Percentiles rank a stretch among this genome's conserved stretches.
phyloP scores from a whole-genome alignment of 2,888 invertebrate species.

The Laspeyria flexula region DNA sequence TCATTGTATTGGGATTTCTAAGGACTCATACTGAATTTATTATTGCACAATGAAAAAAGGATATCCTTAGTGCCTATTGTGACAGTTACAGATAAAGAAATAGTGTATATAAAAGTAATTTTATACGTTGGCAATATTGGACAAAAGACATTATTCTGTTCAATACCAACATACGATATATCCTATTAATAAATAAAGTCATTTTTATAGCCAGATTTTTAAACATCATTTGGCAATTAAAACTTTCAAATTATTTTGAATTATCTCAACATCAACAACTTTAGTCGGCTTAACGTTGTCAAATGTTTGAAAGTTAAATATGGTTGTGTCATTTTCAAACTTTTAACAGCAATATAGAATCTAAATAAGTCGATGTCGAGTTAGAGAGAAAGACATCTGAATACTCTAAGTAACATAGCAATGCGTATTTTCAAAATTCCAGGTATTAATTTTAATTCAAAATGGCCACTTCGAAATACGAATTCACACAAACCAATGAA shows the following conservation, averaged over 20 bases:
- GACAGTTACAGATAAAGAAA: not conserved
- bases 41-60: not conserved
- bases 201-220: no score
- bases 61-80: not conserved
- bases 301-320: no score
- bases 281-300: no score
- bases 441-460: conserved; percentile 4
- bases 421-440: no score
- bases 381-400: no score
- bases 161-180: not conserved
- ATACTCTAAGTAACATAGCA: no score
- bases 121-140: not conserved
- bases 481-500: conserved; percentile 5
- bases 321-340: no score
- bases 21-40: not conserved
- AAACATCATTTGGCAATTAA: no score
- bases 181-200: not conserved
- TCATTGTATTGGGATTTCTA: not conserved
- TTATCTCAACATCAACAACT: no score
- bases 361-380: no score
- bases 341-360: no score
- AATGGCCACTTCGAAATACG: conserved; percentile 15
- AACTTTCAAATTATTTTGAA: no score
- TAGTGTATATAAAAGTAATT: not conserved
- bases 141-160: not conserved